Base-by-base conservation (phyloP, 92 coral and sea anemone species). In the Umimayanthus chanpuru region DNA sequence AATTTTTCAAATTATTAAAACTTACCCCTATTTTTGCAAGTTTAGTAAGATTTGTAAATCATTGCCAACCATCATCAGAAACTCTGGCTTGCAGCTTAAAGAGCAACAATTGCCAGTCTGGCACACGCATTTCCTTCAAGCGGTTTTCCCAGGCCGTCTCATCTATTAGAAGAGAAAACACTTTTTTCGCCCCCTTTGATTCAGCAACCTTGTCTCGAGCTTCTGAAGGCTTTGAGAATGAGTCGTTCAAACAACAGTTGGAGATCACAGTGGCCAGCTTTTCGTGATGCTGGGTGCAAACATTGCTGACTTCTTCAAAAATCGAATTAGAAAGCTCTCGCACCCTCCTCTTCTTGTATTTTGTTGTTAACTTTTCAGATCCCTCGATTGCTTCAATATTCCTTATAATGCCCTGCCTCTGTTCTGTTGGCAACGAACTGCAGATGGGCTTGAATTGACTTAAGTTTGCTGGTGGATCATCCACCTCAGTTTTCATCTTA, bases 81-180 rank as follows among this genome's bases (percentile, higher is more conserved):
- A 72, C 39, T 72, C 77, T 72, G 10, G 77, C 77, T 32, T 30
- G 43, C 2, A 72, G 77, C 39, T 72, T 72, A 18, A 72, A 21
- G 16, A 72, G 39, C 11, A 30, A 15, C 2, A 25, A 41, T n/a
- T 83, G 66, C 93, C 93, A 91, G 84, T 88, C 89, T 83, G 93
- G 93, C 29, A 91, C 85, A 87, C 85, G 68, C 73, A 91, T 77
- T 15, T 47, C 84, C 64, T 86, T 26, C 12, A 88, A 39, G 44
- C 87, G 44, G 50, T 84, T 66, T 7, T 72, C 81, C 89, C 88
- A 88, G 6, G 88, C 28, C 4, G 73, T 82, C 12, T 79, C 85
- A 8, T 76, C 88, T 21, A 79, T 86, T 40, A 91, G 91, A 56
- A 77, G 73, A 0, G 83, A 29, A 50, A 91, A 88, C 7, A 86